Evolutionary conservation across 2,113 vertebrate species (phyloP).

Genomic region (Hippopotamus amphibius): DNA sequence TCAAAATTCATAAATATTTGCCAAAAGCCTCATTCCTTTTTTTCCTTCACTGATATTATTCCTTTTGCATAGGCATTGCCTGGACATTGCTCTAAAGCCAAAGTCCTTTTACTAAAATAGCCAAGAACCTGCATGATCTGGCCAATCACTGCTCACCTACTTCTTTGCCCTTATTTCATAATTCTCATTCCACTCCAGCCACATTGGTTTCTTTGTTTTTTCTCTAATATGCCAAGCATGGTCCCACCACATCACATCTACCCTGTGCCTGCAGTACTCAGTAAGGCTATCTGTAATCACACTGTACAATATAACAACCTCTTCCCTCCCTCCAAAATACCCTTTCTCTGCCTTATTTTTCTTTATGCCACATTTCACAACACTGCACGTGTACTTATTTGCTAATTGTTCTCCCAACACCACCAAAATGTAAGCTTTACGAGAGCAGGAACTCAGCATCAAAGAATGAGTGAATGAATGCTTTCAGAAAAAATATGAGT

Average conservation of each 20-base stretch:
- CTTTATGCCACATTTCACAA: neutral
- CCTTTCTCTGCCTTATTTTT: neutral
- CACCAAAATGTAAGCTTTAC: constrained; percentile 8
- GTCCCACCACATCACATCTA: neutral
- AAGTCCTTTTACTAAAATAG: constrained; percentile 14
- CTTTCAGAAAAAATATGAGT: neutral
- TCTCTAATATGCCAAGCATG: neutral
- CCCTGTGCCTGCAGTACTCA: neutral
- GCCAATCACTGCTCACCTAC: neutral
- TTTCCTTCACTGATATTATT: neutral
- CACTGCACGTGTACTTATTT: neutral
- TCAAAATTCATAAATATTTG: neutral
- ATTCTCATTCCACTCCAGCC: neutral
- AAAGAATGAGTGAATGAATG: constrained; percentile 15
- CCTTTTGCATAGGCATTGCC: neutral
- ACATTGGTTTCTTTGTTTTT: neutral
- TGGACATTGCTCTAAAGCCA: constrained; percentile 9
- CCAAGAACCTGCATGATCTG: neutral
- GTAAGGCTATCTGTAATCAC: neutral
- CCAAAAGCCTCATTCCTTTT: neutral
- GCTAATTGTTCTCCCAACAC: neutral
- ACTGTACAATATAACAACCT: neutral
- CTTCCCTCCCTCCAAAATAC: neutral
- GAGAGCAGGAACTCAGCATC: neutral
- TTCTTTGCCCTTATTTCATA: neutral